Base-by-base conservation (phyloP, 1,140 invertebrate genomes). In the Magallana gigas region DNA sequence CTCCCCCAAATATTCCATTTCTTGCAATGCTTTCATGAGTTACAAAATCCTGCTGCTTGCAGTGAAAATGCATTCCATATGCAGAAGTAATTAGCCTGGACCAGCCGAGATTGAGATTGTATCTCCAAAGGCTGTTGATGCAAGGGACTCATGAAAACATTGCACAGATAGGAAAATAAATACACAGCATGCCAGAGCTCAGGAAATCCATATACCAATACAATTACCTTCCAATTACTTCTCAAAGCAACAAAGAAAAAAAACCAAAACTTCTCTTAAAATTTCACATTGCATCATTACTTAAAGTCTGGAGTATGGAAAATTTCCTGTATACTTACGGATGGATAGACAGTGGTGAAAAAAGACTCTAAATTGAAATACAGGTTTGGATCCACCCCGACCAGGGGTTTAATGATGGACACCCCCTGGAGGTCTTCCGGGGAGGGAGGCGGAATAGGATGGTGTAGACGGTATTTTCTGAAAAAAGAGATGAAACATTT, bases 331-430 rank as follows among this genome's bases (percentile, higher is more conserved):
- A 89, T 89, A 94, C 94, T 95, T 95, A 97, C 97, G 93, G 96
- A 95, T 8, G 98, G 98, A 95, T 99, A 99, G 89, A 98, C 96
- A 95, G 99, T 96, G 5, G 97, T 97, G 95, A 99, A 99, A 96
- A 99, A 99, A 3, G 98, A 98, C 95, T 99, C 98, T 91, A 99
- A 95, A 95, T 99, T 99, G 83, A 96, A 96, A 93, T 97, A 97
- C 84, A 99, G 96, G 95, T 99, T 98, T 29, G 98, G 97, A 95
- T 99, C 99, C 12, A 98, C 97, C 81, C 98, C 98, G 95, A 98
- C 98, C 9, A 99, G 95, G 2, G 99, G 99, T 94, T 99, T 99
- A 80, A 99, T 95, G 86, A 99, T 97, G 57, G 98, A 98, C 16
- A 99, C 98, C 29, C 98, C 98, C 64, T 97, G 97, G 90, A 97